Evolutionary conservation across 2,113 vertebrate genomes (phyloP).

Genomic region (Ceyx cyanopectus): DNA sequence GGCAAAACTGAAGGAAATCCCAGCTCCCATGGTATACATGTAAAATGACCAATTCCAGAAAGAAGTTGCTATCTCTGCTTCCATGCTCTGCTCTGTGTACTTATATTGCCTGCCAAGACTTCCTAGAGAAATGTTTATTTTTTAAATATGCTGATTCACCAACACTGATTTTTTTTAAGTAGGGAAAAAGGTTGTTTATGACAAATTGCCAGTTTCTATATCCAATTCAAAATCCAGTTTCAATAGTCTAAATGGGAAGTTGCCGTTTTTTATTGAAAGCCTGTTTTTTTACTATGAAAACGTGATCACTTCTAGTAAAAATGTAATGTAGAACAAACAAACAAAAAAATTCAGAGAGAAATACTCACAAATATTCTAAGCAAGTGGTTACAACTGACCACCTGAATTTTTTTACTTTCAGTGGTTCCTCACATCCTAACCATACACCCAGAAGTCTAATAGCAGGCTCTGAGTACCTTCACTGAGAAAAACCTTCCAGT

Average conservation of each 20-base stretch:
- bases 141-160: constrained; percentile 28
- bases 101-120: background rate
- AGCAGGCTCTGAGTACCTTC: background rate
- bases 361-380: background rate
- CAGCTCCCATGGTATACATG: background rate
- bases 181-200: background rate
- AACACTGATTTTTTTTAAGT: background rate
- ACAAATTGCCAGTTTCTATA: background rate
- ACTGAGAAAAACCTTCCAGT: background rate
- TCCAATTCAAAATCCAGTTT: background rate
- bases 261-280: background rate
- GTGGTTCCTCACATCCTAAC: background rate
- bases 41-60: background rate
- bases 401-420: background rate
- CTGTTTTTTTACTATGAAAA: background rate
- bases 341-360: background rate
- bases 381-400: background rate
- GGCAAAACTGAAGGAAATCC: background rate
- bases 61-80: background rate
- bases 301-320: background rate
- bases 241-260: background rate
- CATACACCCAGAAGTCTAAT: background rate
- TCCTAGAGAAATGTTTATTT: background rate
- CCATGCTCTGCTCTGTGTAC: background rate
- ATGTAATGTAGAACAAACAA: background rate